Percentiles rank a stretch among this genome's conserved stretches.
Evolutionary conservation across 2,888 invertebrate species (phyloP).

Genomic region (Volucella inanis): DNA sequence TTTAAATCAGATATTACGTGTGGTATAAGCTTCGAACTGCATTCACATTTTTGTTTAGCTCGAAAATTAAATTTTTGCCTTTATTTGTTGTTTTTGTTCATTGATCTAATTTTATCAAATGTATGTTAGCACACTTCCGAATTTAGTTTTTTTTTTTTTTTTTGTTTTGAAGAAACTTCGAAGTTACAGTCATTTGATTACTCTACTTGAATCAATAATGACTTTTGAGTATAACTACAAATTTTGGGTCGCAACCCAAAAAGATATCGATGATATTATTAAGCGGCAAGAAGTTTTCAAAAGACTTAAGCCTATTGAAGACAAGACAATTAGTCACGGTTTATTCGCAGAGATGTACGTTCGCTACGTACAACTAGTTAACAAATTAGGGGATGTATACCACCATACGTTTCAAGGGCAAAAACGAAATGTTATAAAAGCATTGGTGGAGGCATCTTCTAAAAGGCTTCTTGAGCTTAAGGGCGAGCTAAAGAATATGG

Average conservation of each 20-base stretch:
- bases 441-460: slow-evolving; percentile 78
- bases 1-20: no score
- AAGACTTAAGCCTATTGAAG: slow-evolving; percentile 77
- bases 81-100: no score
- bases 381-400: slow-evolving; percentile 80
- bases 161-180: not conserved
- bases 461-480: slow-evolving; percentile 85
- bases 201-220: slow-evolving; percentile 78
- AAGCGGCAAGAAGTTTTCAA: slow-evolving; percentile 81
- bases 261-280: slow-evolving; percentile 81
- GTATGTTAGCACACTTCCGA: no score
- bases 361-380: slow-evolving; percentile 80
- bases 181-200: not conserved
- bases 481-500: slow-evolving; percentile 84
- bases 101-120: no score
- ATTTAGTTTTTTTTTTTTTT: no score
- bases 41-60: no score
- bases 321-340: slow-evolving; percentile 78
- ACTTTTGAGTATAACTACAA: slow-evolving; percentile 83
- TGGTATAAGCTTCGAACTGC: no score
- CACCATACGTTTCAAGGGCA: slow-evolving; percentile 81
- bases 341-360: slow-evolving; percentile 80
- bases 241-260: slow-evolving; percentile 84
- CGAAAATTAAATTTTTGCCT: no score
- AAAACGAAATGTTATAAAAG: slow-evolving; percentile 79